These are phyloP conservation scores for Eucera pruinosa DNA, from an alignment of 2,888 invertebrate genomes.

Conservation along the genomic window DNA sequence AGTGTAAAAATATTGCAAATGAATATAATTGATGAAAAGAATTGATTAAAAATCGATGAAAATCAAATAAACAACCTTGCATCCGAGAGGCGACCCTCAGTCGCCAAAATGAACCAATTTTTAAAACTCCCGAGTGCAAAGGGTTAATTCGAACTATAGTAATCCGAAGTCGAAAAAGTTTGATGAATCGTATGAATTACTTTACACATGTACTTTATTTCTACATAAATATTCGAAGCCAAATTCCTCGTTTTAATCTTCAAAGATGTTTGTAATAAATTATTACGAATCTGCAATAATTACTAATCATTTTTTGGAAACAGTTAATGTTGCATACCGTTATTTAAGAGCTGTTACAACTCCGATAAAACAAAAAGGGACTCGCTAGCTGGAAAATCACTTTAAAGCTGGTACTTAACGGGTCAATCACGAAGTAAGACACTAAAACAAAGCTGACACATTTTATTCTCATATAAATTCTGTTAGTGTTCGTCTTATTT, in stretches of 20 bases:
- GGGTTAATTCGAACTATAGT: too few species aligned
- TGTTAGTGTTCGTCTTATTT: neutral
- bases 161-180: too few species aligned
- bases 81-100: too few species aligned
- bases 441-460: slow-evolving; percentile 57
- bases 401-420: slow-evolving; percentile 23
- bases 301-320: neutral
- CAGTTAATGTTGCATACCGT: neutral
- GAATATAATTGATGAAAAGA: too few species aligned
- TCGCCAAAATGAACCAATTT: too few species aligned
- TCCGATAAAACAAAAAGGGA: neutral
- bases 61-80: too few species aligned
- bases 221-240: neutral
- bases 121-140: too few species aligned
- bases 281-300: neutral
- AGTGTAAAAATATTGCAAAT: too few species aligned
- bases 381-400: neutral
- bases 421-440: slow-evolving; percentile 40
- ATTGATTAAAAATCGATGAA: too few species aligned
- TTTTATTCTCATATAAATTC: slow-evolving; percentile 52
- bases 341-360: neutral
- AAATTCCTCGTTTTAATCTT: neutral
- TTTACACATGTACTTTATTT: neutral
- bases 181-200: too few species aligned
- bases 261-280: neutral